Percentiles rank a stretch among this genome's conserved stretches.
These are phyloP conservation scores for Seira musarum DNA, from an alignment of 2,888 invertebrate genomes.

Conservation along the genomic window DNA sequence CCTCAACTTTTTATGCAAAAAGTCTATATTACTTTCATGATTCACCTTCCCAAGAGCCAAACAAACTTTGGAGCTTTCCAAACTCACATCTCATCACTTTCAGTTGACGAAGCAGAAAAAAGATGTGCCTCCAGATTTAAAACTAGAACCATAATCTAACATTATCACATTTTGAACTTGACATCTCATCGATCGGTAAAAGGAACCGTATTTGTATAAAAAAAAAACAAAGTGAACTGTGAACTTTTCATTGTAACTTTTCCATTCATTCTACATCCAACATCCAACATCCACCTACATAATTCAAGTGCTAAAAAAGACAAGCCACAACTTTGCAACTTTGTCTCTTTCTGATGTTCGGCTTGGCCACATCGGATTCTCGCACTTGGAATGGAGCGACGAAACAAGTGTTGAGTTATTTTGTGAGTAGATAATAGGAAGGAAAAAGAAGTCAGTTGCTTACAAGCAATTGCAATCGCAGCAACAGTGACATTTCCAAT, in stretches of 20 bases:
- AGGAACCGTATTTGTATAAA: conserved; percentile 14
- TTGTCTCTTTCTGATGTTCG: background rate
- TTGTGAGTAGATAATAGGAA: conserved; percentile 11
- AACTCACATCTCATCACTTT: background rate
- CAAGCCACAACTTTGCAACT: background rate
- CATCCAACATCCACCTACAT: too few relatives aligned
- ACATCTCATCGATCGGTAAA: conserved; percentile 15
- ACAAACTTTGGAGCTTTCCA: background rate
- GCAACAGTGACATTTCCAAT: conserved; percentile 38
- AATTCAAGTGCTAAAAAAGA: conserved; percentile 1
- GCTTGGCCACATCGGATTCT: background rate
- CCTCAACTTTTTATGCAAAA: background rate
- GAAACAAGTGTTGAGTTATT: background rate
- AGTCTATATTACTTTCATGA: background rate
- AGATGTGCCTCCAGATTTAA: too few relatives aligned
- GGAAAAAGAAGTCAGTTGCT: conserved; percentile 5
- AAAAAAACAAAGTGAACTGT: conserved; percentile 13
- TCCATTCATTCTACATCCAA: conserved; percentile 49
- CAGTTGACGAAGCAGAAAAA: background rate
- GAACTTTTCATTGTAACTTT: conserved; percentile 40
- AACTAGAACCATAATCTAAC: background rate
- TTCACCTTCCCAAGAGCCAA: background rate
- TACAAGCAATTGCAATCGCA: conserved; percentile 27
- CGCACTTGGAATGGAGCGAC: too few relatives aligned
- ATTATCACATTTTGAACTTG: conserved; percentile 33